phyloP scores from a whole-genome alignment of 2,797 vertebrate species.

The Acanthis flammea region DNA sequence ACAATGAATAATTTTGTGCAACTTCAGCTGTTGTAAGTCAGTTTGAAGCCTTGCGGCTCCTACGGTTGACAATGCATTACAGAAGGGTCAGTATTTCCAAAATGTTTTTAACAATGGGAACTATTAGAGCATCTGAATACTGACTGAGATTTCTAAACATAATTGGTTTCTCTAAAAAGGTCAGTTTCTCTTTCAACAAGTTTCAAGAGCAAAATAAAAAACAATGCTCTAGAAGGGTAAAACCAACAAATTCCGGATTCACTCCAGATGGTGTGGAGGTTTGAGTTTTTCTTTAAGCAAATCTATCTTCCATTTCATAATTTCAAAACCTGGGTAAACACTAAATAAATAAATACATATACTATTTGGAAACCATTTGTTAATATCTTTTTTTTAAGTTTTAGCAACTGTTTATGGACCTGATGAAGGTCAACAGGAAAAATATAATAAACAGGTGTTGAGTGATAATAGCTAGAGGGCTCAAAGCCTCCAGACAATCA shows the following conservation, averaged over 20 bases:
- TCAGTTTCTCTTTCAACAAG: background rate
- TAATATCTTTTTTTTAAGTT: background rate
- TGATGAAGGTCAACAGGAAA: background rate
- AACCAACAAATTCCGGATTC: background rate
- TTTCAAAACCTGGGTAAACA: background rate
- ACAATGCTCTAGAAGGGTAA: background rate
- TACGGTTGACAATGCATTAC: background rate
- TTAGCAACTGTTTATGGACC: background rate
- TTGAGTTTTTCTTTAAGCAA: conserved; percentile 13
- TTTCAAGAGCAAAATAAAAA: background rate
- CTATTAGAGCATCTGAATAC: background rate
- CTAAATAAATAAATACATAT: background rate
- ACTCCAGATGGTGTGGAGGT: conserved; percentile 38
- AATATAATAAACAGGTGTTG: background rate
- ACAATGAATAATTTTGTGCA: background rate
- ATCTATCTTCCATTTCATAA: background rate
- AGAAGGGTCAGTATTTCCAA: conserved; percentile 1
- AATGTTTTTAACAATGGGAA: background rate
- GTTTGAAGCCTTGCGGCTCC: background rate
- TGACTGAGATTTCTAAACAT: background rate
- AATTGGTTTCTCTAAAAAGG: background rate
- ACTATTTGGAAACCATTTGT: background rate
- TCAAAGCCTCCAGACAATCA: background rate
- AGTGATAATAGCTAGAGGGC: background rate
- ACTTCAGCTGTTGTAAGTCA: background rate